These are phyloP conservation scores for Pogona vitticeps DNA, from an alignment of 2,113 vertebrate species.

Conservation along the genomic window DNA sequence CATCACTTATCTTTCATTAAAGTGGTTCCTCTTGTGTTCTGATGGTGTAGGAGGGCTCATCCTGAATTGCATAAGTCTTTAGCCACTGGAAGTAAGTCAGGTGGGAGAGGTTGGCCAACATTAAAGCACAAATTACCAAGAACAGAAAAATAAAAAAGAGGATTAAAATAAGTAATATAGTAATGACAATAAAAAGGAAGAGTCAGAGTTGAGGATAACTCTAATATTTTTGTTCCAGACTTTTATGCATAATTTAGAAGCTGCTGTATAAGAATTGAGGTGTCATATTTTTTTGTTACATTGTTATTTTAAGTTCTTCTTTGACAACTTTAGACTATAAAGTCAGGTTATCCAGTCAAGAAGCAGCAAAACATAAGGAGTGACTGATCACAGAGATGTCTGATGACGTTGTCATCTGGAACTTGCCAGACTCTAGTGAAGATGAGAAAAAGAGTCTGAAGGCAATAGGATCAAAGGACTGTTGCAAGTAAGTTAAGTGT, in stretches of 20 bases:
- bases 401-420: neutral
- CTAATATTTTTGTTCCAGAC: neutral
- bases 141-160: neutral
- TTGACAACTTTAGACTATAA: slow-evolving; percentile 26
- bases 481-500: neutral
- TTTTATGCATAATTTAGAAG: neutral
- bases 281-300: neutral
- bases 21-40: neutral
- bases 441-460: neutral
- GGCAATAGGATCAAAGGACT: neutral
- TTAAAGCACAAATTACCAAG: neutral
- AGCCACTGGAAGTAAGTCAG: neutral
- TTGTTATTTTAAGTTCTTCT: neutral
- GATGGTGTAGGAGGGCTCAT: neutral
- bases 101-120: neutral
- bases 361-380: neutral
- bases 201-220: neutral
- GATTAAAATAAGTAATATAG: neutral
- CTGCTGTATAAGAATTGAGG: neutral
- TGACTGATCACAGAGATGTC: neutral
- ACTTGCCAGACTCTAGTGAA: neutral
- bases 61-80: neutral
- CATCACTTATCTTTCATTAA: neutral
- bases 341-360: neutral
- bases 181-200: neutral